phyloP scores from a whole-genome alignment of 2,797 vertebrate species.

The Molossus molossus region DNA sequence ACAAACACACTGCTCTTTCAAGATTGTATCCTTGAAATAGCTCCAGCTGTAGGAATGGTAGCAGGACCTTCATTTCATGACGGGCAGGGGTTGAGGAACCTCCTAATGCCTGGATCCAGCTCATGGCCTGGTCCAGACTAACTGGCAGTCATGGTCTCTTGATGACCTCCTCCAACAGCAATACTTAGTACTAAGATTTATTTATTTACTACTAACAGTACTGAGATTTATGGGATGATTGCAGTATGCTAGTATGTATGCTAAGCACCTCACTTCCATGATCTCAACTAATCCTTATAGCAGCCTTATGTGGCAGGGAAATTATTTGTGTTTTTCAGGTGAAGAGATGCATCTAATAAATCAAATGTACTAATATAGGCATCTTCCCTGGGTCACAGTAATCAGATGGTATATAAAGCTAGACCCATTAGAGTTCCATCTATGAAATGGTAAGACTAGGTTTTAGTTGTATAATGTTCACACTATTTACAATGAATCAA shows the following conservation, averaged over 20 bases:
- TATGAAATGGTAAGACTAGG: background rate
- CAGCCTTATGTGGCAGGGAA: background rate
- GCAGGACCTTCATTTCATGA: background rate
- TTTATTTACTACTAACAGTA: background rate
- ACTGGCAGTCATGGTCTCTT: background rate
- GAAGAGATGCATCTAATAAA: background rate
- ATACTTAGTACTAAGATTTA: background rate
- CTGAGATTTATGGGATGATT: background rate
- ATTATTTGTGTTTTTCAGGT: constrained; percentile 2
- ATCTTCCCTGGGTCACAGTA: too few species aligned
- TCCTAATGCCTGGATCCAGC: too few species aligned
- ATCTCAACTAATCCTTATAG: background rate
- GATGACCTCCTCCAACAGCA: background rate
- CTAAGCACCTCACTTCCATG: background rate
- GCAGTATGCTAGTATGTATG: background rate
- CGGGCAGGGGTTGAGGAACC: background rate
- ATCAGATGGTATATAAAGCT: background rate
- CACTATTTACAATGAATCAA: background rate
- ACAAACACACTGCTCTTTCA: background rate
- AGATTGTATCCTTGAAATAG: background rate
- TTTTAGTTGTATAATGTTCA: background rate
- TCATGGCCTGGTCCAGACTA: background rate
- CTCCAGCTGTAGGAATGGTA: background rate
- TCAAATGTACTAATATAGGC: background rate
- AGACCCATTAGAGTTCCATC: background rate